Percentiles rank a stretch among this genome's conserved stretches.
These are phyloP conservation scores for Squalus acanthias DNA, from an alignment of 2,797 vertebrate species.

Conservation along the genomic window DNA sequence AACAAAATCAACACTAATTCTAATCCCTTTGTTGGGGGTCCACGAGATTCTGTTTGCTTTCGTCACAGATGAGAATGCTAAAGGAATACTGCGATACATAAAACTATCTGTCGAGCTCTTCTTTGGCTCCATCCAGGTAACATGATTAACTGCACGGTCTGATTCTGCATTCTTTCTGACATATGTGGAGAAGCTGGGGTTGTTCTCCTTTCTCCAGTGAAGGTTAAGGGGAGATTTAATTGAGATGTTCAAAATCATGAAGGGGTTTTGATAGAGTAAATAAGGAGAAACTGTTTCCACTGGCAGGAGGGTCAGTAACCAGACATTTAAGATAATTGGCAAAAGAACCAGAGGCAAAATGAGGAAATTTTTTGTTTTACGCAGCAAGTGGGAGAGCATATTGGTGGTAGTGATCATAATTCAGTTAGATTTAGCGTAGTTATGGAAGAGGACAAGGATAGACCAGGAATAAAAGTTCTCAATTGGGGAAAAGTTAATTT, in stretches of 20 bases:
- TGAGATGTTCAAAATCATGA: not conserved
- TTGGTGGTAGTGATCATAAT: too few relatives aligned
- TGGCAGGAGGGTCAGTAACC: not conserved
- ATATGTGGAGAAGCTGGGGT: not conserved
- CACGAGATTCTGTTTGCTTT: slow-evolving; percentile 39
- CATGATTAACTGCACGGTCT: not conserved
- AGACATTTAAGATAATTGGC: not conserved
- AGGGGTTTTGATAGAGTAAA: not conserved
- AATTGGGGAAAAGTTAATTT: too few relatives aligned
- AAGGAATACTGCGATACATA: slow-evolving; percentile 32
- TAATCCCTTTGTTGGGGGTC: slow-evolving; percentile 39
- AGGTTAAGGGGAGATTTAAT: not conserved
- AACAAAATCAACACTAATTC: slow-evolving; percentile 37
- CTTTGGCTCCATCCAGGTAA: slow-evolving; percentile 39
- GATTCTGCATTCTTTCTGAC: not conserved
- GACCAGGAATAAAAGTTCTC: too few relatives aligned
- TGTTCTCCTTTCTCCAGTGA: not conserved
- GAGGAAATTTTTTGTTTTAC: not conserved
- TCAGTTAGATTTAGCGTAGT: too few relatives aligned
- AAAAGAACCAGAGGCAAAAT: not conserved
- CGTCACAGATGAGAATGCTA: slow-evolving; percentile 36
- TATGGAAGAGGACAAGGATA: too few relatives aligned
- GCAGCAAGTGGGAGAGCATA: not conserved
- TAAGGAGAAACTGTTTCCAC: not conserved
- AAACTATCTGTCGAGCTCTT: slow-evolving; percentile 39